Conservation (phyloP, 2,113 vertebrate genomes). For the Brienomyrus brachyistius region DNA sequence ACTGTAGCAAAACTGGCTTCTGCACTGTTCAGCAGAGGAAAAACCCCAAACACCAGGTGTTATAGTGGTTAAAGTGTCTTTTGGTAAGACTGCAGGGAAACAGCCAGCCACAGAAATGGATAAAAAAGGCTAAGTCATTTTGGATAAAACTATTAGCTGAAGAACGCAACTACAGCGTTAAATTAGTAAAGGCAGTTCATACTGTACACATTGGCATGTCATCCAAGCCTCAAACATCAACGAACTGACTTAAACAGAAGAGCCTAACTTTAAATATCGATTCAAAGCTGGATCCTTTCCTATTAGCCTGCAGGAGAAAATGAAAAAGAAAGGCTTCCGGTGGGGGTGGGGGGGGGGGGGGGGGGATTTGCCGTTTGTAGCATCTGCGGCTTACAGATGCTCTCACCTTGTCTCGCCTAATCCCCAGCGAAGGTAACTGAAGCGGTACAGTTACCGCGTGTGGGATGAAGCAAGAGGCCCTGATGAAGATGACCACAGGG, state of each 20-base stretch:
- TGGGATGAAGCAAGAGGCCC: not conserved
- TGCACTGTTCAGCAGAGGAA: not conserved
- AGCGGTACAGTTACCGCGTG: not conserved
- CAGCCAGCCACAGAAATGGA: not conserved
- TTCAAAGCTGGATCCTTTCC: not conserved
- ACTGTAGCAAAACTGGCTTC: not conserved
- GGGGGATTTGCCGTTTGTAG: not conserved
- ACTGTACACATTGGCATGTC: not conserved
- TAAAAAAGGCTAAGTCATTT: not conserved
- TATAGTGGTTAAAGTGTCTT: not conserved
- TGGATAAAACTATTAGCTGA: not conserved
- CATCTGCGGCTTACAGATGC: not conserved
- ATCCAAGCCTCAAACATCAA: not conserved
- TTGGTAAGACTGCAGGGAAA: not conserved
- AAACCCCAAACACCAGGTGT: not conserved
- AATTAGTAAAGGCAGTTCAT: not conserved
- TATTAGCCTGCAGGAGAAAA: not conserved
- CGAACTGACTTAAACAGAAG: not conserved
- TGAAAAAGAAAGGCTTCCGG: not conserved
- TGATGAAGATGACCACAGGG: conserved; percentile 6
- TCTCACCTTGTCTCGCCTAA: not conserved
- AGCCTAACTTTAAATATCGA: not conserved
- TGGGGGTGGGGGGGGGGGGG: not conserved
- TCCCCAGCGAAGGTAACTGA: conserved; percentile 1
- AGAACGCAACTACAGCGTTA: not conserved